These are phyloP conservation scores for Macaria liturata DNA, from an alignment of 2,888 invertebrate species.

Conservation along the genomic window DNA sequence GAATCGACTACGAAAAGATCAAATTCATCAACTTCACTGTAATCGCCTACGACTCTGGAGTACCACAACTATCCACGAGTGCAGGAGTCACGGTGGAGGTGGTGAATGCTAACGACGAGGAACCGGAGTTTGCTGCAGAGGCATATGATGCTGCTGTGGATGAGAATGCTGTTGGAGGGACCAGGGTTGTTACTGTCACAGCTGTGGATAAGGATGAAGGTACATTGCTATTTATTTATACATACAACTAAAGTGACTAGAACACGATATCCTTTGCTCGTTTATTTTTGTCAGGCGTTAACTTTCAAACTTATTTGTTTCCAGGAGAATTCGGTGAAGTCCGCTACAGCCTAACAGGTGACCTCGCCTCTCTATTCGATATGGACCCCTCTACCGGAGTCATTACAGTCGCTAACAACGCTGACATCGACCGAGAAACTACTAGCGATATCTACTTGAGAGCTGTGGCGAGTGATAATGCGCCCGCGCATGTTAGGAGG, in stretches of 20 bases:
- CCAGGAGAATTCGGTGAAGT: conserved; percentile 89
- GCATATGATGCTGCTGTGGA: conserved; percentile 88
- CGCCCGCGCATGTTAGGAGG: conserved; percentile 86
- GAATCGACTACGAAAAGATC: conserved; percentile 92
- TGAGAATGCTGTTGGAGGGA: conserved; percentile 90
- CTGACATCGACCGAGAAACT: conserved; percentile 90
- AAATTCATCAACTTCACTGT: conserved; percentile 91
- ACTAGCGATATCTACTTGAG: conserved; percentile 88
- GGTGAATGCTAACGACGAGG: conserved; percentile 94
- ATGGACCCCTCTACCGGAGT: conserved; percentile 89
- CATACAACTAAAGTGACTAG: too few relatives aligned
- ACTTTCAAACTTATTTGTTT: background rate
- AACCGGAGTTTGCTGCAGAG: conserved; percentile 88
- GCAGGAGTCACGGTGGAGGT: conserved; percentile 91
- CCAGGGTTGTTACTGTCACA: conserved; percentile 87
- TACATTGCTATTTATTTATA: too few relatives aligned
- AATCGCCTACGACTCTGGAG: conserved; percentile 92
- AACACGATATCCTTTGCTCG: too few relatives aligned
- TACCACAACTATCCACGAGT: conserved; percentile 90
- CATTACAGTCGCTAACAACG: conserved; percentile 88
- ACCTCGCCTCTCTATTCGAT: conserved; percentile 88
- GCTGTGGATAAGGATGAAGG: conserved; percentile 92
- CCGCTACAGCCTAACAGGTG: conserved; percentile 90
- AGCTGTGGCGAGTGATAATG: conserved; percentile 92
- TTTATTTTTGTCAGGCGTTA: too few relatives aligned